Evolutionary conservation across 2,797 vertebrate species (phyloP).

Genomic region (Threskiornis aethiopicus): DNA sequence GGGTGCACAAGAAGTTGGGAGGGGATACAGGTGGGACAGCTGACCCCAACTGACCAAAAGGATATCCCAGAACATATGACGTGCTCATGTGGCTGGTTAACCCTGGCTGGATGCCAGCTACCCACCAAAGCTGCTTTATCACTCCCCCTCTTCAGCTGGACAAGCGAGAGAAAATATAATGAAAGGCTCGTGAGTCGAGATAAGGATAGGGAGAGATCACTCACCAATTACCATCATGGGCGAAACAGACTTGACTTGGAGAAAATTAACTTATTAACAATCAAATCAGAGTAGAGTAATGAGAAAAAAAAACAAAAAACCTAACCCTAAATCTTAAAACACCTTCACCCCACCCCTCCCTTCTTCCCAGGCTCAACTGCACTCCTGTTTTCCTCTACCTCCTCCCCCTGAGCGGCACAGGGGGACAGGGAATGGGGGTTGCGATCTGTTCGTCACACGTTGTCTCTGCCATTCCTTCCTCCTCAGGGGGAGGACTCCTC

Average conservation of each 20-base stretch:
- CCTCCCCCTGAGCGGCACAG: accelerated
- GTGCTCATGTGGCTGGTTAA: background rate
- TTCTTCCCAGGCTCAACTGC: background rate
- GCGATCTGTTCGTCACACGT: background rate
- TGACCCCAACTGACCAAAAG: background rate
- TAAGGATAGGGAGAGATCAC: background rate
- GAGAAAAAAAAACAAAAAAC: background rate
- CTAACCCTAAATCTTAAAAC: background rate
- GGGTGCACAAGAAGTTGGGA: background rate
- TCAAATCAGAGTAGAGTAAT: background rate
- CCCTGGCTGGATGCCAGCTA: background rate
- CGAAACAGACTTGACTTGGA: background rate
- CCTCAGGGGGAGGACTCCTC: background rate
- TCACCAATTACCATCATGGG: background rate
- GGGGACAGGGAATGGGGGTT: background rate
- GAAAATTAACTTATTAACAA: background rate
- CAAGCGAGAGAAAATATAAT: background rate
- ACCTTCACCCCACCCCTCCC: background rate
- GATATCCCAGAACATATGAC: background rate
- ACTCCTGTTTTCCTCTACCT: background rate
- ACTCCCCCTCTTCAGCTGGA: background rate
- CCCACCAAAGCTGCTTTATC: background rate
- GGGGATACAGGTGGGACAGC: background rate
- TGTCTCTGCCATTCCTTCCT: background rate
- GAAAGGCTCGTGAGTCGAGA: background rate